phyloP scores from a whole-genome alignment of 1,140 invertebrate species.

The Chrysoperla carnea region DNA sequence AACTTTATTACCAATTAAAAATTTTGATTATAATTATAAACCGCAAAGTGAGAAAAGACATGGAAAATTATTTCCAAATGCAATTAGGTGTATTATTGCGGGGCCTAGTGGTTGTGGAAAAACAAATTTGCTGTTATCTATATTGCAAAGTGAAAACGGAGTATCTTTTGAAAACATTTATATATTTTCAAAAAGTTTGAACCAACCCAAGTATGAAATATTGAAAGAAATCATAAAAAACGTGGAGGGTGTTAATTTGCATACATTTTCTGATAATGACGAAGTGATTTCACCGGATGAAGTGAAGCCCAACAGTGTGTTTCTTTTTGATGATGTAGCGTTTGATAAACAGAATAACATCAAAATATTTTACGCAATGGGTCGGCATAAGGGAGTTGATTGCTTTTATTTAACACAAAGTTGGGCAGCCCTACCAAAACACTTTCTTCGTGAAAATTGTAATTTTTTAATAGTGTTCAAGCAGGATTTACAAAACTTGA shows the following conservation, averaged over 20 bases:
- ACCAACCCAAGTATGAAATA: neutral
- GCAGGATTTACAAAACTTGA: slow-evolving; percentile 20
- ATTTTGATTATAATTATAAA: too few relatives aligned
- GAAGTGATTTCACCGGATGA: slow-evolving; percentile 10
- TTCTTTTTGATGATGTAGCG: slow-evolving; percentile 20
- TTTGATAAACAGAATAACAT: slow-evolving; percentile 14
- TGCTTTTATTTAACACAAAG: slow-evolving; percentile 19
- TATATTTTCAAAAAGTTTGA: slow-evolving; percentile 2
- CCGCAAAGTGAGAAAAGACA: neutral
- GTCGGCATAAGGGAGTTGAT: slow-evolving; percentile 15
- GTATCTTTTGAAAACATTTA: slow-evolving; percentile 5
- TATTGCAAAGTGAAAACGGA: slow-evolving; percentile 1
- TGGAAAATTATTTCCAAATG: slow-evolving; percentile 1
- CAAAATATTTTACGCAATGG: slow-evolving; percentile 16
- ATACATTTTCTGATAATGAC: slow-evolving; percentile 12
- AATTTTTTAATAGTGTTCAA: slow-evolving; percentile 20
- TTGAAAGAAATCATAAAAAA: too few relatives aligned
- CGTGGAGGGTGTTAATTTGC: too few relatives aligned
- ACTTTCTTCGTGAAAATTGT: slow-evolving; percentile 19
- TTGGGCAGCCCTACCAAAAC: slow-evolving; percentile 20
- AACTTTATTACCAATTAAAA: too few relatives aligned
- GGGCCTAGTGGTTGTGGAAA: slow-evolving; percentile 3
- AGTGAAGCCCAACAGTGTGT: slow-evolving; percentile 14
- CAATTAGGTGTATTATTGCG: neutral
- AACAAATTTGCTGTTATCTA: neutral